A percentile compares a stretch with the other conserved stretches of the same genome.
These are phyloP conservation scores for Drosophila setosimentum DNA, from an alignment of 2,888 invertebrate genomes.

Conservation along the genomic window DNA sequence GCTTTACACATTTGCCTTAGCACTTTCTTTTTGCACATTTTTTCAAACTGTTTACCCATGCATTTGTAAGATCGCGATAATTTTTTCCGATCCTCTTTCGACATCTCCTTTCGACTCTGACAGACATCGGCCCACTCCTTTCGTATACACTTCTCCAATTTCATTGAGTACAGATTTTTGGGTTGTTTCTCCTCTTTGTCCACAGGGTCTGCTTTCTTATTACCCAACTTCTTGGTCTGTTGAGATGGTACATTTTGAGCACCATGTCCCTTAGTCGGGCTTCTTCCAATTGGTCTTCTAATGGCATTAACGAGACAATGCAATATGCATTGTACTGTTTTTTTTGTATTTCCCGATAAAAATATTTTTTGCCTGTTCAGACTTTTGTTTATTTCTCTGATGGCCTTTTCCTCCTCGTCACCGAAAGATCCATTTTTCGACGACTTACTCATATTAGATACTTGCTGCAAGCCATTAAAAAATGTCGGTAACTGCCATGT, in stretches of 20 bases:
- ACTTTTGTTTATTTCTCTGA: too few species aligned
- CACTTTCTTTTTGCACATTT: constrained; percentile 21
- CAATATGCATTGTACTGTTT: too few species aligned
- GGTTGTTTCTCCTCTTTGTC: background rate
- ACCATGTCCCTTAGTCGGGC: accelerated
- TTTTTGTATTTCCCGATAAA: too few species aligned
- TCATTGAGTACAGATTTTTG: constrained; percentile 13
- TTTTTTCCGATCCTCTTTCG: constrained; percentile 2
- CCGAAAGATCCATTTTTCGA: background rate
- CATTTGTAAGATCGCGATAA: constrained; percentile 19
- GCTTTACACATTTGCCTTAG: constrained; percentile 18
- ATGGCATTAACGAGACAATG: too few species aligned
- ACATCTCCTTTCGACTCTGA: constrained; percentile 2
- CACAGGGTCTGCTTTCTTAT: constrained; percentile 2
- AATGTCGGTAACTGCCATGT: background rate
- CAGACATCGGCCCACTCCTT: constrained; percentile 33
- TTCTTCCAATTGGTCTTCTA: accelerated
- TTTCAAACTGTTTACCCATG: constrained; percentile 9
- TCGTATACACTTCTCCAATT: constrained; percentile 36
- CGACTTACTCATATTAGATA: background rate
- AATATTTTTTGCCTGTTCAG: too few species aligned
- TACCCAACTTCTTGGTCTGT: background rate
- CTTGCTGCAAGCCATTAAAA: background rate
- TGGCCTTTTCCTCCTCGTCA: too few species aligned
- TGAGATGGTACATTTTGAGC: too few species aligned